Conservation (phyloP, 2,797 vertebrate genomes). For the Enteromius argenteus region DNA sequence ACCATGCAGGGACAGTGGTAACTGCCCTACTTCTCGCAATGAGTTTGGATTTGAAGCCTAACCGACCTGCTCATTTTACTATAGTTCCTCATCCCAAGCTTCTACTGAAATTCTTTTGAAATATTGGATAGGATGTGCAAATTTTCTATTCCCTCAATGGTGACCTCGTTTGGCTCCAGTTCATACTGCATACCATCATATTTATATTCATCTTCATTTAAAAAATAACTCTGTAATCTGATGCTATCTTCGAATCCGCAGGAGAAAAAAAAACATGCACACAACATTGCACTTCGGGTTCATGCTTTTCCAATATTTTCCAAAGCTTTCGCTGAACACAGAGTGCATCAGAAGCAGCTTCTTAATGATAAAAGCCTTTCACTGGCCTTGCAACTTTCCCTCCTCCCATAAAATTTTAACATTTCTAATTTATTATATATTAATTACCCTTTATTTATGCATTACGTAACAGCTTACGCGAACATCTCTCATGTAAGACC, state of each 20-base stretch:
- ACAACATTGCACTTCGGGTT: background rate
- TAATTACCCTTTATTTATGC: slow-evolving; percentile 46
- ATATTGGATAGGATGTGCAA: background rate
- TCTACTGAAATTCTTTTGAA: background rate
- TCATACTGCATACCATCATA: background rate
- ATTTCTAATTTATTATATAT: slow-evolving; percentile 47
- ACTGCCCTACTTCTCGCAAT: slow-evolving; percentile 30
- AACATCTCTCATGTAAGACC: slow-evolving; percentile 34
- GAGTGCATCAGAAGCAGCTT: slow-evolving; percentile 4
- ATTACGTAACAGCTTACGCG: slow-evolving; percentile 41
- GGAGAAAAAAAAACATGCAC: background rate
- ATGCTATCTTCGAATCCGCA: slow-evolving; percentile 9
- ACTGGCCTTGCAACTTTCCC: slow-evolving; percentile 28
- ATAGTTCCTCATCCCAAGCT: slow-evolving; percentile 13
- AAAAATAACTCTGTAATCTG: slow-evolving; percentile 1
- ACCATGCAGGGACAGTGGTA: background rate
- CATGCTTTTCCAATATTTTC: background rate
- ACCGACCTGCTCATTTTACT: slow-evolving; percentile 24
- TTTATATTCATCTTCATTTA: background rate
- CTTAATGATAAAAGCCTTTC: slow-evolving; percentile 16
- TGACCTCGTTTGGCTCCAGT: background rate
- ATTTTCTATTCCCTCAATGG: background rate
- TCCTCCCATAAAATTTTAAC: background rate
- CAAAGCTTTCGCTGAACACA: background rate
- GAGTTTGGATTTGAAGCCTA: slow-evolving; percentile 27